Conservation (phyloP, 1,140 invertebrate species). For the Manduca sexta region DNA sequence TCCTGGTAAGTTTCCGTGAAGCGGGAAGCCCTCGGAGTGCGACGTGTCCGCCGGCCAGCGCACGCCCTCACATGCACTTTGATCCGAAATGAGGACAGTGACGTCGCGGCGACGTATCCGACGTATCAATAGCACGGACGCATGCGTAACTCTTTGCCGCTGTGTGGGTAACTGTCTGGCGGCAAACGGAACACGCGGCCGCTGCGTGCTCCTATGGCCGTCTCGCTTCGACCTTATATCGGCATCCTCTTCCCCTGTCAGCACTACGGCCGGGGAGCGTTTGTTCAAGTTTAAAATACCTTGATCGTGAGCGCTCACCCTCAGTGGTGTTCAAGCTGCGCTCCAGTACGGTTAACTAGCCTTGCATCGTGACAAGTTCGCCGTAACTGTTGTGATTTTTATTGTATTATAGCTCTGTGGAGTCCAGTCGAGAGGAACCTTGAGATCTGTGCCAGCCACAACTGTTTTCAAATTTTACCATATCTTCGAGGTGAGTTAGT, state of each 20-base stretch:
- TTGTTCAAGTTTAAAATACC: constrained; percentile 63
- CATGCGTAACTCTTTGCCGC: constrained; percentile 49
- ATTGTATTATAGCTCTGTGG: constrained; percentile 47
- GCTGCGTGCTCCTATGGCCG: constrained; percentile 41
- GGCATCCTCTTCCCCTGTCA: constrained; percentile 29
- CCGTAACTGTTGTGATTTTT: constrained; percentile 38
- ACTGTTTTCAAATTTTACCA: constrained; percentile 22
- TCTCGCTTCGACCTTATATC: constrained; percentile 40
- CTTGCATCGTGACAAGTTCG: constrained; percentile 32
- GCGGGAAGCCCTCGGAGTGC: too few relatives aligned
- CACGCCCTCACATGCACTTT: constrained; percentile 39
- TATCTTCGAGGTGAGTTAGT: constrained; percentile 12
- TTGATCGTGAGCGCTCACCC: constrained; percentile 38
- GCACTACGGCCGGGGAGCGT: constrained; percentile 38
- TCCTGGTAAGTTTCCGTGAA: neutral
- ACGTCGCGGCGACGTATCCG: constrained; percentile 52
- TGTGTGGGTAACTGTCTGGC: constrained; percentile 41
- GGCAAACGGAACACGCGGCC: constrained; percentile 53
- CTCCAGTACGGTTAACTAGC: constrained; percentile 33
- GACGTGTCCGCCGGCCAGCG: neutral
- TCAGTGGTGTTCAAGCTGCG: constrained; percentile 58
- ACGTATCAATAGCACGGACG: constrained; percentile 50
- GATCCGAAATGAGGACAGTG: constrained; percentile 56
- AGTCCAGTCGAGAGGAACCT: constrained; percentile 15
- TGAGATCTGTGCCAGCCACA: constrained; percentile 15